A percentile compares a stretch with the other conserved stretches of the same genome.
phyloP scores from a whole-genome alignment of 2,113 vertebrate species.

The Micronycteris hirsuta region DNA sequence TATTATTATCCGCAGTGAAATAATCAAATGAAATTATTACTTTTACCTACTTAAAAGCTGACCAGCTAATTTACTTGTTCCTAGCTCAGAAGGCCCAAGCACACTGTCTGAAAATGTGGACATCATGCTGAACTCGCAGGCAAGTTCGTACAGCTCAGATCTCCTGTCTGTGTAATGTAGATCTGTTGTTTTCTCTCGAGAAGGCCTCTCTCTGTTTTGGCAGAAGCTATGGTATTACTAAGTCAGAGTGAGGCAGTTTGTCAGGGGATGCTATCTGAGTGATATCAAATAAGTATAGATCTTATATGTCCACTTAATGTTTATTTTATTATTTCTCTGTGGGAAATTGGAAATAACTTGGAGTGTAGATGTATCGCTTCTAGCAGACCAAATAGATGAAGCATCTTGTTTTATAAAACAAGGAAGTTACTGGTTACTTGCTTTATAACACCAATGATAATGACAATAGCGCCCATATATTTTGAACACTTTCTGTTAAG shows the following conservation, averaged over 20 bases:
- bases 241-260: background rate
- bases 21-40: background rate
- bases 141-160: background rate
- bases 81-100: background rate
- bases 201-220: background rate
- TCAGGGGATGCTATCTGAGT: background rate
- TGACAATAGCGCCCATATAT: background rate
- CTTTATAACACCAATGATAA: slow-evolving; percentile 10
- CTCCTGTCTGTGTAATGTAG: background rate
- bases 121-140: background rate
- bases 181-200: background rate
- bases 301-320: background rate
- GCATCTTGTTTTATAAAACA: background rate
- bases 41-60: background rate
- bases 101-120: background rate
- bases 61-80: background rate
- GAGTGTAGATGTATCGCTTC: background rate
- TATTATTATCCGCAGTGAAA: slow-evolving; percentile 22
- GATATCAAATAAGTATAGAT: background rate
- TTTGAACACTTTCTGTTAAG: background rate
- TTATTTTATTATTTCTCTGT: slow-evolving; percentile 36
- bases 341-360: background rate
- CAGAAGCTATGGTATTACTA: background rate
- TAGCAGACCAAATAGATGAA: background rate
- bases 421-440: background rate